Evolutionary conservation across 2,797 vertebrate genomes (phyloP).

Genomic region (Echeneis naucrates): DNA sequence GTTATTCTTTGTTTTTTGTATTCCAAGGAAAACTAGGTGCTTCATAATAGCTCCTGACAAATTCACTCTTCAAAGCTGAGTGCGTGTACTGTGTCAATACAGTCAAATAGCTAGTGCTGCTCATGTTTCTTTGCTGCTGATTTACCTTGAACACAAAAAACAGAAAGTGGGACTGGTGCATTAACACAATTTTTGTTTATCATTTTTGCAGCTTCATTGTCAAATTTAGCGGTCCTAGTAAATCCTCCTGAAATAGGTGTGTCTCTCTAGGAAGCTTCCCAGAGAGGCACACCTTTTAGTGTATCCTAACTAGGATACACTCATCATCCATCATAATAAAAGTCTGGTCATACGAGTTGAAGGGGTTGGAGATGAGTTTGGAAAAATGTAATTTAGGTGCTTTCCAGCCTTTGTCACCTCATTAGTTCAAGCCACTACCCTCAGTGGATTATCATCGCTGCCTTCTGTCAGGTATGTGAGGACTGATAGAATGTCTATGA

Average conservation of each 20-base stretch:
- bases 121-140: conserved; percentile 63
- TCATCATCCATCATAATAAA: conserved; percentile 37
- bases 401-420: conserved; percentile 17
- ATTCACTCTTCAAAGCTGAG: conserved; percentile 11
- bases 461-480: conserved; percentile 31
- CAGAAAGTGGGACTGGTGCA: conserved; percentile 1
- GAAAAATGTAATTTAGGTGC: conserved; percentile 16
- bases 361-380: conserved; percentile 4
- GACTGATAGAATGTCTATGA: background rate
- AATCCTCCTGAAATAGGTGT: conserved; percentile 41
- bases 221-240: background rate
- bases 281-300: no score
- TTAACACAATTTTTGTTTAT: background rate
- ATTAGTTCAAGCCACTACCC: background rate
- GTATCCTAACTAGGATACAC: conserved; percentile 12
- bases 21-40: background rate
- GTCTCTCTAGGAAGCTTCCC: conserved; percentile 21
- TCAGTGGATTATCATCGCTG: conserved; percentile 9
- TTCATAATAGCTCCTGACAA: background rate
- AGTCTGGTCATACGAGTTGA: conserved; percentile 13
- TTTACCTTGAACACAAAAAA: conserved; percentile 70
- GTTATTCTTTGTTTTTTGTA: conserved; percentile 10
- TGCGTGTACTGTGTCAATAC: conserved; percentile 19
- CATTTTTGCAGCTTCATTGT: background rate
- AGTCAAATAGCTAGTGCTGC: conserved; percentile 39